Evolutionary conservation across 2,113 vertebrate species (phyloP).

Genomic region (Athene cunicularia): DNA sequence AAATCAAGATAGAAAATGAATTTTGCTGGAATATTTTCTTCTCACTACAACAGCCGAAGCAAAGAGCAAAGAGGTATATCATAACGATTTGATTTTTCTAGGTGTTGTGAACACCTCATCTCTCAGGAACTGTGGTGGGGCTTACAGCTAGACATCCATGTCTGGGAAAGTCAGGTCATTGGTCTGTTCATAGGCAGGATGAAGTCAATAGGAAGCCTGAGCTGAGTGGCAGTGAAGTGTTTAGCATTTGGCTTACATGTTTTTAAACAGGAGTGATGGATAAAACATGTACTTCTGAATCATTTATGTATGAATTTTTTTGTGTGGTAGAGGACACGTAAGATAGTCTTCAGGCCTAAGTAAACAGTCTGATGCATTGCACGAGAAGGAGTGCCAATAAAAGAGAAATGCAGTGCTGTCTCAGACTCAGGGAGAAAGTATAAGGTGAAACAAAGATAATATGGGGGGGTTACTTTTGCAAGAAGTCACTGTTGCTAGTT

Average conservation of each 20-base stretch:
- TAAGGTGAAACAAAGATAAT: background rate
- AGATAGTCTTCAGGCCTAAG: background rate
- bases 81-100: background rate
- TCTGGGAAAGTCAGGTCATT: background rate
- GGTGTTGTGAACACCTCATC: background rate
- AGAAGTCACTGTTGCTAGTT: background rate
- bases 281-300: slow-evolving; percentile 35
- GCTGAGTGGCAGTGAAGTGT: background rate
- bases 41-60: background rate
- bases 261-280: slow-evolving; percentile 21
- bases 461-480: background rate
- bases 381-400: background rate
- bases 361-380: background rate
- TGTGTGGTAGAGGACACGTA: background rate
- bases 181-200: background rate
- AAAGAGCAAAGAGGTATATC: background rate
- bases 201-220: background rate
- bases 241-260: slow-evolving; percentile 3
- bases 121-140: background rate
- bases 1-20: background rate
- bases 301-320: background rate
- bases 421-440: background rate
- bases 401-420: background rate
- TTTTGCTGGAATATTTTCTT: slow-evolving; percentile 24
- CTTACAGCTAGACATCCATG: background rate